Evolutionary conservation across 1,140 invertebrate genomes (phyloP).

Genomic region (Papilio helenus): DNA sequence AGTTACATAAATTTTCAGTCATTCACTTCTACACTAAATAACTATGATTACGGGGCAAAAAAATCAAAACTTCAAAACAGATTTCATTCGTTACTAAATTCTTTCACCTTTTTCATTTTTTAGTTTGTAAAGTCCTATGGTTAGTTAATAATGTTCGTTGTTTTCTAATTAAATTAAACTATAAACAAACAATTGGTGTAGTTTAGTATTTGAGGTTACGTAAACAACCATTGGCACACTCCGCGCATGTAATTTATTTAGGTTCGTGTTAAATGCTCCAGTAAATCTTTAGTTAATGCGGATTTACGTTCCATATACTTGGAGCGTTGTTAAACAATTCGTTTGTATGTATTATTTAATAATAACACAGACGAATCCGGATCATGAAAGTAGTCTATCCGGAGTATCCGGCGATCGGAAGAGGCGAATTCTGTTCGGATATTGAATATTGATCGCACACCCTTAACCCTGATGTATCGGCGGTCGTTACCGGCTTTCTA

Average conservation of each 20-base stretch:
- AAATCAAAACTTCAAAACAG: not conserved
- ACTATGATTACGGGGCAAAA: not conserved
- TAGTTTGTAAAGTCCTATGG: not conserved
- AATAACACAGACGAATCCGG: conserved; percentile 42
- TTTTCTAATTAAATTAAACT: not conserved
- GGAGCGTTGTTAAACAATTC: not conserved
- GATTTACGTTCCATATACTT: conserved; percentile 22
- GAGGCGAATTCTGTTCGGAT: conserved; percentile 77
- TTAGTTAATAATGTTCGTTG: not conserved
- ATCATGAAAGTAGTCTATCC: conserved; percentile 59
- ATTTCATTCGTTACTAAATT: not conserved
- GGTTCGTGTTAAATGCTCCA: conserved; percentile 43
- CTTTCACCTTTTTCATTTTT: not conserved
- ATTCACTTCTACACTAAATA: no score
- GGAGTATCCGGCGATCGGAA: conserved; percentile 70
- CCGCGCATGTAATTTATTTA: conserved; percentile 43
- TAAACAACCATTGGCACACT: conserved; percentile 40
- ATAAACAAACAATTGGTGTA: conserved; percentile 9
- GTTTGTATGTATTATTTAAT: conserved; percentile 22
- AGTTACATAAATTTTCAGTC: no score
- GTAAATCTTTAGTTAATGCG: conserved; percentile 38
- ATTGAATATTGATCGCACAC: conserved; percentile 81
- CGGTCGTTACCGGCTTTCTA: conserved; percentile 66
- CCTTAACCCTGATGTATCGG: conserved; percentile 77
- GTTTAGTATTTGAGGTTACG: conserved; percentile 35